Conservation (phyloP, 1,140 invertebrate species). For the Cydia amplana region DNA sequence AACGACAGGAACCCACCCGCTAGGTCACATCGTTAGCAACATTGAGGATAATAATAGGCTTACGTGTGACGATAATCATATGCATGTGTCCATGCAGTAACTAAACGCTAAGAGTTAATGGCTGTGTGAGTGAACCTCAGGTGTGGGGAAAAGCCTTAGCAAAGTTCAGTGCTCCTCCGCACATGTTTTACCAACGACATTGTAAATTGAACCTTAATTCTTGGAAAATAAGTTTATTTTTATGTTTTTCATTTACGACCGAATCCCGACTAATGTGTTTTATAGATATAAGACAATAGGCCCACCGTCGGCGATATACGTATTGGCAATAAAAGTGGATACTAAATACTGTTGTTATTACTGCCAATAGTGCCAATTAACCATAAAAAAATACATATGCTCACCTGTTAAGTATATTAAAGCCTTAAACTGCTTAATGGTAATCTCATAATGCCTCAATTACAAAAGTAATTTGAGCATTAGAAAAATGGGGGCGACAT, state of each 20-base stretch:
- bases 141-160: conserved; percentile 65
- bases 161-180: conserved; percentile 74
- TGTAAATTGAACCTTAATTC: conserved; percentile 53
- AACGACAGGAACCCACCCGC: not conserved
- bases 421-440: not conserved
- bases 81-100: conserved; percentile 58
- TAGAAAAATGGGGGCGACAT: conserved; percentile 42
- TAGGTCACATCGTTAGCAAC: conserved; percentile 1
- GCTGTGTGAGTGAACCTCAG: conserved; percentile 68
- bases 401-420: conserved; percentile 2
- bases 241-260: not conserved
- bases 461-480: conserved; percentile 35
- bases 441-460: conserved; percentile 12
- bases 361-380: not conserved
- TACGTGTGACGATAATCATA: conserved; percentile 42
- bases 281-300: conserved; percentile 16
- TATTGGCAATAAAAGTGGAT: conserved; percentile 10
- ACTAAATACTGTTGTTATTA: not conserved
- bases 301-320: not conserved
- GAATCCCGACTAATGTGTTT: conserved; percentile 28
- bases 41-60: conserved; percentile 22
- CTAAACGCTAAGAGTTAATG: conserved; percentile 66
- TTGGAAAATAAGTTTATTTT: conserved; percentile 31
- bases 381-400: not conserved
- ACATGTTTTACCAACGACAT: conserved; percentile 43